Base-by-base conservation (phyloP, 2,797 vertebrate genomes). In the Channallabes apus region DNA sequence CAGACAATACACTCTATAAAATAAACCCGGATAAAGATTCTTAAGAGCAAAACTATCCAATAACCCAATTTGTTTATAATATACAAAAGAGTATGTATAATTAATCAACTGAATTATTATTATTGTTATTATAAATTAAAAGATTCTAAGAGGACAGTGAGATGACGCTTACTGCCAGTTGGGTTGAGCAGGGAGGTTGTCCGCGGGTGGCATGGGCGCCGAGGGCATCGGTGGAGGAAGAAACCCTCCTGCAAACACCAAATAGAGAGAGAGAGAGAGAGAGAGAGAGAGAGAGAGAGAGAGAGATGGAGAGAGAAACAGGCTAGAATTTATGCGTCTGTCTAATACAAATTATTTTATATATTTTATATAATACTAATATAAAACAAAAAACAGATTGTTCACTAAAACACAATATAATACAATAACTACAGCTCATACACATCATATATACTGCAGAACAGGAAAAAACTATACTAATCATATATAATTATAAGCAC, bases 191-290 rank as follows among this genome's bases (percentile, higher is more conserved):
- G 91, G 91, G 64, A 87, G 88, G 67, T 91, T 91, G 61, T 92
- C 85, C 51, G 93, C 93, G 64, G 27, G 87, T 56, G 90, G 88
- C 82, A 86, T 46, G 24, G 94, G 95, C 6, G 62, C 67, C 20
- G 90, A 61, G 59, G 94, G 93, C 90, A 94, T 91, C 0, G 95
- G 95, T 68, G 95, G 95, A 0, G 95, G 95, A 69, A 96, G 89
- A 88, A 89, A 96, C 85, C 94, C 95, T 89, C 94, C 94, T 94
- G 67, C 6, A 68, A 89, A 15, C 87, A 27, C 24, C 82, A 84
- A 15, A 75, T 6, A 69, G 18, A 35, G 3, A 35, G 18, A 35
- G 3, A 35, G 3, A 22, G 32, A 18, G 0, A 17, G 35, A 20
- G n/a, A n/a, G n/a, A n/a, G n/a, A n/a, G n/a, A n/a, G n/a, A n/a